Percentiles rank a stretch among this genome's conserved stretches.
These are phyloP conservation scores for Cheilosia soror DNA, from an alignment of 2,888 invertebrate genomes.

Conservation along the genomic window DNA sequence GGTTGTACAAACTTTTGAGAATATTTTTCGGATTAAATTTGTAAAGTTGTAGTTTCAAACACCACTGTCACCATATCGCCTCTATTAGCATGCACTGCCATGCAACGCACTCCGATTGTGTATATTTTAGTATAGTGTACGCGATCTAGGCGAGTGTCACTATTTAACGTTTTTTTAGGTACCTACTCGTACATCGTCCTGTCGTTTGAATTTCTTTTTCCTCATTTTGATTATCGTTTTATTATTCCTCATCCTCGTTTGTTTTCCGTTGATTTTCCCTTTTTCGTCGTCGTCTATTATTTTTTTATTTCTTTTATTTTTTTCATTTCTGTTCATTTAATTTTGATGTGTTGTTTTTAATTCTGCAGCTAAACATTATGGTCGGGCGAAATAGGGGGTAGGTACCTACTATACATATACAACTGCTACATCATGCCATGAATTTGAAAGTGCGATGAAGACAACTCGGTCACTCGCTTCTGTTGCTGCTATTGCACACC, in stretches of 20 bases:
- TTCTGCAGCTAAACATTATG: slow-evolving; percentile 16
- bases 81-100: slow-evolving; percentile 57
- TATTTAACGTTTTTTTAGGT: slow-evolving; percentile 18
- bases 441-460: slow-evolving; percentile 51
- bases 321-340: slow-evolving; percentile 19
- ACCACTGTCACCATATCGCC: slow-evolving; percentile 19
- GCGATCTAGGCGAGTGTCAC: slow-evolving; percentile 58
- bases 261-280: slow-evolving; percentile 36
- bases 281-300: slow-evolving; percentile 32
- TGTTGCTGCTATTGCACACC: slow-evolving; percentile 15
- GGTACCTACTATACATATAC: background rate
- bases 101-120: slow-evolving; percentile 12
- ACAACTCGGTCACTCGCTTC: slow-evolving; percentile 23
- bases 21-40: background rate
- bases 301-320: slow-evolving; percentile 21
- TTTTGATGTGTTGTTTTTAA: slow-evolving; percentile 35
- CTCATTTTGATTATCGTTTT: slow-evolving; percentile 62
- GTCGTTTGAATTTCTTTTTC: slow-evolving; percentile 59
- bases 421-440: slow-evolving; percentile 52
- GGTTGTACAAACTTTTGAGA: background rate
- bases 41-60: background rate
- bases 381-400: slow-evolving; percentile 1
- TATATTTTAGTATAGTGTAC: slow-evolving; percentile 36
- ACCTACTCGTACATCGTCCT: slow-evolving; percentile 32
- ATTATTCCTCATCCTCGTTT: slow-evolving; percentile 58